These are phyloP conservation scores for Cremastobaeus sp. DNA, from an alignment of 2,888 invertebrate species.

Conservation along the genomic window DNA sequence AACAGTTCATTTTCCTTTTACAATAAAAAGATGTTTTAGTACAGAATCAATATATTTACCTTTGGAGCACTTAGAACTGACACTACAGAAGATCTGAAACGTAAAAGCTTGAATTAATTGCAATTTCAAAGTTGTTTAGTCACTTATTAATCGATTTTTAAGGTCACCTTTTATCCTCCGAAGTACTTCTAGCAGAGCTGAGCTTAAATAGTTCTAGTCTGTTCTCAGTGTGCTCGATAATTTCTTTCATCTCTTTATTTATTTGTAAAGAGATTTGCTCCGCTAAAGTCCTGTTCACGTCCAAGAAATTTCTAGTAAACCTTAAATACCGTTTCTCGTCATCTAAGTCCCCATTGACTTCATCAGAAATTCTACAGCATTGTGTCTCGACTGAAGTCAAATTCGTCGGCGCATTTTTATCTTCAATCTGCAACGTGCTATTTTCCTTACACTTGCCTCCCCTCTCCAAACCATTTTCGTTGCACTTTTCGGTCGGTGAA, in stretches of 20 bases:
- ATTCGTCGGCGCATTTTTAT: too few relatives aligned
- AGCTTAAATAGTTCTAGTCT: background rate
- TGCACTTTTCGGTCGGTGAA: too few relatives aligned
- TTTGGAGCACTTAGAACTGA: too few relatives aligned
- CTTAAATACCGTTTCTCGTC: constrained; percentile 20
- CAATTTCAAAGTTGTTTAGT: background rate
- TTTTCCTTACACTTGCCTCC: too few relatives aligned
- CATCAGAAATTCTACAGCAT: too few relatives aligned
- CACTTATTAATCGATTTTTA: background rate
- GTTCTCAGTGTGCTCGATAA: constrained; percentile 22
- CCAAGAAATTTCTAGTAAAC: constrained; percentile 1
- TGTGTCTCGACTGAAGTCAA: too few relatives aligned
- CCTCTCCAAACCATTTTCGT: too few relatives aligned
- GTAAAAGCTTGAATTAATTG: too few relatives aligned
- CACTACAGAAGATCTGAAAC: background rate
- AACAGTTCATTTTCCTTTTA: background rate
- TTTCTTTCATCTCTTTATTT: constrained; percentile 30
- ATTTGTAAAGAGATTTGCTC: constrained; percentile 27
- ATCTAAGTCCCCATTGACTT: too few relatives aligned
- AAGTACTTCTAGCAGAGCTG: background rate
- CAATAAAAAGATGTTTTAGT: too few relatives aligned
- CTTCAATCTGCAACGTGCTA: too few relatives aligned
- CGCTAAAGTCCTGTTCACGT: constrained; percentile 30
- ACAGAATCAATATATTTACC: background rate
- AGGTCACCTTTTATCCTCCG: constrained; percentile 12